A percentile compares a stretch with the other conserved stretches of the same genome.
Conservation (phyloP, 2,113 vertebrate species). For the Myotis lucifugus region DNA sequence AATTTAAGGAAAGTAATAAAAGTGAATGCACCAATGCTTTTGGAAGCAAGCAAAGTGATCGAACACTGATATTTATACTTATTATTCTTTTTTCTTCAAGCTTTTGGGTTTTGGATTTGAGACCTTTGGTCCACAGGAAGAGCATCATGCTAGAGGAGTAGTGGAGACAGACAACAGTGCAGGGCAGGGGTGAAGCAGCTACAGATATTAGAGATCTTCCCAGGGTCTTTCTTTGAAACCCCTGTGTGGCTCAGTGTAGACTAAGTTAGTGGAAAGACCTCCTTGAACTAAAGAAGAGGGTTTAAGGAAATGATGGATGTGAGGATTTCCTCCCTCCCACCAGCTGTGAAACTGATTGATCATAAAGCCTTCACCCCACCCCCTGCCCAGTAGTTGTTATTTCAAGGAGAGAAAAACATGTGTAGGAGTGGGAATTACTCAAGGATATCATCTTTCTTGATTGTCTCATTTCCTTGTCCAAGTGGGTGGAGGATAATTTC, state of each 20-base stretch:
- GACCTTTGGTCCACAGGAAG: neutral
- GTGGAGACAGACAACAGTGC: neutral
- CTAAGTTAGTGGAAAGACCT: neutral
- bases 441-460: constrained; percentile 43
- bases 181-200: neutral
- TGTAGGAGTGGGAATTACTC: constrained; percentile 56
- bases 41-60: constrained; percentile 34
- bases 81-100: constrained; percentile 33
- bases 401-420: constrained; percentile 27
- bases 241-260: neutral
- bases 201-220: neutral
- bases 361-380: neutral
- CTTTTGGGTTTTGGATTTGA: neutral
- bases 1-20: constrained; percentile 57
- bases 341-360: constrained; percentile 7
- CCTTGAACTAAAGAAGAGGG: constrained; percentile 1
- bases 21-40: constrained; percentile 31
- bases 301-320: constrained; percentile 48
- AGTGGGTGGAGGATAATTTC: constrained; percentile 9
- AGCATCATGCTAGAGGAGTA: neutral
- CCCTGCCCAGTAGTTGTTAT: neutral
- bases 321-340: neutral
- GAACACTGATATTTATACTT: constrained; percentile 48
- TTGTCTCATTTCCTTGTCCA: constrained; percentile 56
- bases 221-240: neutral